Conservation (phyloP, 2,113 vertebrate species). For the Ciconia boyciana region DNA sequence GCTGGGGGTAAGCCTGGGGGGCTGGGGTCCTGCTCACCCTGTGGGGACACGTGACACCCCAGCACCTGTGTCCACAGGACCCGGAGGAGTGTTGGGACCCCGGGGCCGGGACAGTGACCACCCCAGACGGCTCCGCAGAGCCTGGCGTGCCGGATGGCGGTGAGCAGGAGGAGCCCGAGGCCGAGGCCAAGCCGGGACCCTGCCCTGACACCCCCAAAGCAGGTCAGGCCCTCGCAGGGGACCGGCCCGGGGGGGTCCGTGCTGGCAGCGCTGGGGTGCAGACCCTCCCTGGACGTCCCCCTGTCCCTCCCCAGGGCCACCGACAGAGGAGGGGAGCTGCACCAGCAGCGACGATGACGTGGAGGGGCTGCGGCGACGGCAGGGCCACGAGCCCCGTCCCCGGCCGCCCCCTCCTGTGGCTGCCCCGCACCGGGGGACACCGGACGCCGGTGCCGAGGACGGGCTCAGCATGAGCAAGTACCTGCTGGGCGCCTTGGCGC, state of each 20-base stretch:
- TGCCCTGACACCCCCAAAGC: neutral
- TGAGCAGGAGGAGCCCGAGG: neutral
- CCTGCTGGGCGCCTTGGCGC: slow-evolving; percentile 79
- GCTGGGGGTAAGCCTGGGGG: neutral
- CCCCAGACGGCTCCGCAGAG: rapidly evolving
- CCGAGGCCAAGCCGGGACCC: neutral
- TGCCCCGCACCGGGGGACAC: neutral
- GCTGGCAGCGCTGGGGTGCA: neutral
- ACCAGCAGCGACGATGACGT: slow-evolving; percentile 48
- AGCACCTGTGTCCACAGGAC: neutral
- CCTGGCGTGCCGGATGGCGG: rapidly evolving
- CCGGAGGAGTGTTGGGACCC: neutral
- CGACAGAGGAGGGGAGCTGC: neutral
- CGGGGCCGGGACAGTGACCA: rapidly evolving
- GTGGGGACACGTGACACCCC: rapidly evolving
- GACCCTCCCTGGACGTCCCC: neutral
- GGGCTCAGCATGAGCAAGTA: slow-evolving; percentile 79
- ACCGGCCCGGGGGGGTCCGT: rapidly evolving
- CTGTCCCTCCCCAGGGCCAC: neutral
- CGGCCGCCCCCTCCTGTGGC: rapidly evolving
- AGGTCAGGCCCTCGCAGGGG: neutral
- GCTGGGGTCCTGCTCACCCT: rapidly evolving
- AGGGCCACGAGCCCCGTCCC: neutral
- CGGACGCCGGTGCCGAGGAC: slow-evolving; percentile 6
- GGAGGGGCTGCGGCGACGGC: slow-evolving; percentile 56